These are phyloP conservation scores for Diarsia dahlii DNA, from an alignment of 2,888 invertebrate species.

Conservation along the genomic window DNA sequence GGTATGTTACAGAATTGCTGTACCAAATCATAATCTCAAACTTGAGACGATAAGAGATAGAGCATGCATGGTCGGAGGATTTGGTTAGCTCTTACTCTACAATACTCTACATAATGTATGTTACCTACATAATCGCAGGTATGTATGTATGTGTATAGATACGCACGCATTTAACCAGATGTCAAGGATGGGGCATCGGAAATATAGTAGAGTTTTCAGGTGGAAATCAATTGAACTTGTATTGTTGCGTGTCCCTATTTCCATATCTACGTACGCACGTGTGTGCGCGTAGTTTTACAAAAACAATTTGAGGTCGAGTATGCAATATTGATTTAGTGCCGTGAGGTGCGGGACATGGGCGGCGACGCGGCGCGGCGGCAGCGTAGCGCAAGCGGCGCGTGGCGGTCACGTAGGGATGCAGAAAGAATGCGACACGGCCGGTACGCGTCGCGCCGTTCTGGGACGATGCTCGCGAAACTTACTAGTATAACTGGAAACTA, in stretches of 20 bases:
- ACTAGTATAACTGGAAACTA: constrained; percentile 59
- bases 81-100: constrained; percentile 19
- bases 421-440: constrained; percentile 62
- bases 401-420: constrained; percentile 56
- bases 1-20: constrained; percentile 9
- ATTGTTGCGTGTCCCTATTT: constrained; percentile 16
- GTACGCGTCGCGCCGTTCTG: constrained; percentile 61
- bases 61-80: constrained; percentile 25
- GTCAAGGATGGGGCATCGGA: constrained; percentile 5
- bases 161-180: constrained; percentile 11
- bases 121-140: background rate
- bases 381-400: constrained; percentile 45
- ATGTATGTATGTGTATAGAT: background rate
- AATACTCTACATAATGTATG: constrained; percentile 7
- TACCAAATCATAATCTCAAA: constrained; percentile 17
- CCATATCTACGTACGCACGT: constrained; percentile 6
- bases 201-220: background rate
- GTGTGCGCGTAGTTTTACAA: constrained; percentile 34
- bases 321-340: constrained; percentile 60
- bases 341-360: constrained; percentile 44
- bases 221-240: background rate
- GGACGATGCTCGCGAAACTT: constrained; percentile 57
- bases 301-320: constrained; percentile 48
- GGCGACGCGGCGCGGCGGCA: constrained; percentile 38
- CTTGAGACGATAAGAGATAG: constrained; percentile 27